Evolutionary conservation across 2,888 invertebrate species (phyloP).

Genomic region (Emesis castigata): DNA sequence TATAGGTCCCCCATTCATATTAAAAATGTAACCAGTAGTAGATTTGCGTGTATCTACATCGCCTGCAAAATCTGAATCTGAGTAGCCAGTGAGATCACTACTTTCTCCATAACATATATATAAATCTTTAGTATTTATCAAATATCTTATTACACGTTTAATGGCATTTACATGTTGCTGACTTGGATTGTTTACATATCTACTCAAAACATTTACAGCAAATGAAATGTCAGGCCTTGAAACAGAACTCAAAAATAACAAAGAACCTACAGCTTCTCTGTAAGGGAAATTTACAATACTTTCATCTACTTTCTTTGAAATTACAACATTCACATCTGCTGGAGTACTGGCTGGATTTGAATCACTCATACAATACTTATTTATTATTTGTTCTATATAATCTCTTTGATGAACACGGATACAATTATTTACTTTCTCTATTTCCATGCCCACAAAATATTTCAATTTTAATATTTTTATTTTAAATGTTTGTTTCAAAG

Average conservation of each 20-base stretch:
- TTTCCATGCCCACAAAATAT: conserved; percentile 67
- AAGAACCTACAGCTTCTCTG: conserved; percentile 56
- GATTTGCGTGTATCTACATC: conserved; percentile 68
- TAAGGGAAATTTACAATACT: conserved; percentile 46
- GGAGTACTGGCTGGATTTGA: conserved; percentile 45
- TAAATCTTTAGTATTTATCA: conserved; percentile 61
- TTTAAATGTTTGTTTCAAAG: conserved; percentile 61
- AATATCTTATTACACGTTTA: conserved; percentile 64
- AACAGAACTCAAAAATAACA: conserved; percentile 59
- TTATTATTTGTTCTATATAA: conserved; percentile 58
- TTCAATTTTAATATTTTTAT: conserved; percentile 57
- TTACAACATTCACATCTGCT: conserved; percentile 44
- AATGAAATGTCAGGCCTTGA: conserved; percentile 57
- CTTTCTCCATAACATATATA: conserved; percentile 59
- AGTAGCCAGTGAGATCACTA: conserved; percentile 58
- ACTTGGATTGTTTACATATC: conserved; percentile 62
- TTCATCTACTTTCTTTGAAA: conserved; percentile 39
- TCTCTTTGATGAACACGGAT: conserved; percentile 59
- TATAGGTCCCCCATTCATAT: conserved; percentile 67
- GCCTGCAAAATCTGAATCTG: conserved; percentile 68
- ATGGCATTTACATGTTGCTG: conserved; percentile 56
- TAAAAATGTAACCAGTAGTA: conserved; percentile 67
- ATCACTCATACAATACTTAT: conserved; percentile 63
- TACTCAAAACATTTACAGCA: conserved; percentile 58
- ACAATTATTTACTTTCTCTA: conserved; percentile 39